phyloP scores from a whole-genome alignment of 2,113 vertebrate genomes.

The Tetrax tetrax region DNA sequence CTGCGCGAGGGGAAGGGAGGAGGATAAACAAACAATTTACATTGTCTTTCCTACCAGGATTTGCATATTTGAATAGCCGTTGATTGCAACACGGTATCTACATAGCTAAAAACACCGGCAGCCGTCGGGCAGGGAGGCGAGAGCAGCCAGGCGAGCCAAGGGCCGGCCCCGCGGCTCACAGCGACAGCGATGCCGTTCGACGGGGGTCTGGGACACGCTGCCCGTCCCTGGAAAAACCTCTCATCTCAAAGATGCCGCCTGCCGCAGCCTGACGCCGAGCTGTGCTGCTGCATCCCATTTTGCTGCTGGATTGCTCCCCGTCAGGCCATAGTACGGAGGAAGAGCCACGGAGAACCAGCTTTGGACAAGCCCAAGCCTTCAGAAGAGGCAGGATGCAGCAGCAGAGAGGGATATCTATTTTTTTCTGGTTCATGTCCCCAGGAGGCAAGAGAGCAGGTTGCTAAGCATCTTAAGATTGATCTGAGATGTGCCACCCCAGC shows the following conservation, averaged over 20 bases:
- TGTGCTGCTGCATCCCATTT: not conserved
- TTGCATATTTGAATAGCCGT: conserved; percentile 35
- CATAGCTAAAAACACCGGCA: not conserved
- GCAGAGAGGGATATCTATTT: not conserved
- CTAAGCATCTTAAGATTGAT: not conserved
- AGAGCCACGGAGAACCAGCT: not conserved
- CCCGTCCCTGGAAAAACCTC: not conserved
- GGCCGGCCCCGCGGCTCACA: not conserved
- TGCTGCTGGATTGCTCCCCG: not conserved
- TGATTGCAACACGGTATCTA: not conserved
- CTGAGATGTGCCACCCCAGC: not conserved
- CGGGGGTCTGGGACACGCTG: not conserved
- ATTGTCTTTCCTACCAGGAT: conserved; percentile 35
- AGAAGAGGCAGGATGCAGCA: not conserved
- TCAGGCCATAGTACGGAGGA: not conserved
- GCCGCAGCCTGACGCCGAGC: not conserved
- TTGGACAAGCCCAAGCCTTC: not conserved
- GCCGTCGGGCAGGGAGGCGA: not conserved
- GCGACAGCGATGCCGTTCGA: not conserved
- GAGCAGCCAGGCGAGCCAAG: not conserved
- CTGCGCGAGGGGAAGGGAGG: not conserved
- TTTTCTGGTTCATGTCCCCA: not conserved
- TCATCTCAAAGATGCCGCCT: not conserved
- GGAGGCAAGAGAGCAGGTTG: not conserved
- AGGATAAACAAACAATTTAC: conserved; percentile 53